Evolutionary conservation across 1,140 invertebrate species (phyloP), one percentile per base, ranked within the genome.

Genomic region (Bombyx mandarina): DNA sequence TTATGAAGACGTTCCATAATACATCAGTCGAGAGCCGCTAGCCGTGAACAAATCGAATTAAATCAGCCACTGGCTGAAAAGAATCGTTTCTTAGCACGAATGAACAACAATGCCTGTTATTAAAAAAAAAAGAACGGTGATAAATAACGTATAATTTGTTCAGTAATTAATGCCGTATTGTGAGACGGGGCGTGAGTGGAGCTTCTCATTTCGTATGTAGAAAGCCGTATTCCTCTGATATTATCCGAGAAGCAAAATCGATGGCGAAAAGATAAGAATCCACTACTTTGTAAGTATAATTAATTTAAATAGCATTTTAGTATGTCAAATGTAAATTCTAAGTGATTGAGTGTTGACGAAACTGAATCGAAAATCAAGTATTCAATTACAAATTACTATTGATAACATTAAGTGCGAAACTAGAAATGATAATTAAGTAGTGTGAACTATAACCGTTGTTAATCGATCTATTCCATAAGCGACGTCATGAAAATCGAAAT

Each of bases 71-170:
- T 73, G 80, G 67, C 73, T 81, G 78, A 79, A 82, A 71, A 81
- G 75, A 86, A 86, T 86, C 75, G 80, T 71, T 81, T 62, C 79
- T 81, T 82, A 65, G 69, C 80, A 86, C 80, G 82, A 86, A 86
- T 73, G 77, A 66, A 75, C 71, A 81, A 82, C 80, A 82, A 75
- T 79, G 78, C 68, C 73, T 86, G 77, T 82, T 81, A 83, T 83
- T 82, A 86, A 77, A 82, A 73, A 18, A 18, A 18, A 73, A 77
- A 71, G 72, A 75, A 75, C 67, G 73, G 74, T 77, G 78, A 82
- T 83, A 81, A 82, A 78, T 71, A 83, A 85, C 69, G 59, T 86
- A 70, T 79, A 86, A 84, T 86, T 86, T 86, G 73, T 77, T 65
- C 63, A 57, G 66, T 85, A 81, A 82, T 81, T 84, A 82, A 76